Evolutionary conservation across 2,113 vertebrate genomes (phyloP).

Genomic region (Sardina pilchardus): DNA sequence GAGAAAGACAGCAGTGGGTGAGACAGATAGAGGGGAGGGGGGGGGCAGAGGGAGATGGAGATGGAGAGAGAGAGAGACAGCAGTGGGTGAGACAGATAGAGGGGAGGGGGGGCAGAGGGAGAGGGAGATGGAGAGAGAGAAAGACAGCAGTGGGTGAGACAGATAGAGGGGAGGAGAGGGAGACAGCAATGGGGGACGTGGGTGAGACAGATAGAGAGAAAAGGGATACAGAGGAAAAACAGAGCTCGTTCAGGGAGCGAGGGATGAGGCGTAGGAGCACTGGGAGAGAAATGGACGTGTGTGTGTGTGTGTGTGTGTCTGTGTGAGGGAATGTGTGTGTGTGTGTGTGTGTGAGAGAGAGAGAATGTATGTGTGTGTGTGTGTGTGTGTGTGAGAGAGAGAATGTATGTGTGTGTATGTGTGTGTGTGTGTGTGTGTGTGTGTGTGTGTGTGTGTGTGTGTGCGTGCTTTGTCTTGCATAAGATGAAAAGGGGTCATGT

Average conservation of each 20-base stretch:
- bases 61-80: no score
- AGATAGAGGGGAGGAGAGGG: neutral
- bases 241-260: no score
- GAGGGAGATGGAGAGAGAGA: neutral
- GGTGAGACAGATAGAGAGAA: neutral
- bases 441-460: no score
- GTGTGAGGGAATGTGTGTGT: neutral
- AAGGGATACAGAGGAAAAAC: no score
- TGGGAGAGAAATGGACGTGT: neutral
- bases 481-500: neutral
- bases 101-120: neutral
- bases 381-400: neutral
- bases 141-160: neutral
- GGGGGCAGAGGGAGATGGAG: no score
- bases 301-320: neutral
- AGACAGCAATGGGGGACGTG: neutral
- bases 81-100: neutral
- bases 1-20: conserved; percentile 16
- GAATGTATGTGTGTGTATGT: no score
- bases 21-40: neutral
- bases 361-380: neutral
- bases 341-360: neutral
- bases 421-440: no score
- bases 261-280: no score
- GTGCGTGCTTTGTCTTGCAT: neutral